Base-by-base conservation (phyloP, 1,140 invertebrate genomes). In the Drosophila micromelanica region DNA sequence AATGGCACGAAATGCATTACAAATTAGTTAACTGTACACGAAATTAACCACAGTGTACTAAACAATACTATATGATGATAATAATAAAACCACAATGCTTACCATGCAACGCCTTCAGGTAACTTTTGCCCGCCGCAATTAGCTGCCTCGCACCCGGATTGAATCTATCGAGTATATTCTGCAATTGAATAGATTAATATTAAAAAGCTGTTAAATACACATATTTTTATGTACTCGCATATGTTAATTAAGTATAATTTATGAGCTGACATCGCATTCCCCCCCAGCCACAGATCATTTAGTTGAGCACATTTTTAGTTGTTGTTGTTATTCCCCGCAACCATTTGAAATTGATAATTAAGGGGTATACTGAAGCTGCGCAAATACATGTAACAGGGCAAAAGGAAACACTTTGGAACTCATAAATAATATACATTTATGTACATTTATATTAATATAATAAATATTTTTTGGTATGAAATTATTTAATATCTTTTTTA, bases 81-180 rank as follows among this genome's bases (percentile, higher is more conserved):
- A 42, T 38, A 64, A 3, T 13, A 35, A 3, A 40, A n/a, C 35
- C 20, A 11, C 27, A 17, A 40, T 73, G 94, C 96, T 97, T 93
- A 98, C 97, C 97, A 92, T 98, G 97, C 86, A 98, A 94, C 72
- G 97, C 96, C 93, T 98, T 98, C 59, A 98, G 93, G 92, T 98
- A 98, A 17, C 97, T 96, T 93, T 98, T 98, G 56, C 97, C 97
- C 70, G 97, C 96, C 71, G 96, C 97, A 92, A 98, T 98, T 94
- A 98, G 95, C 93, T 98, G 97, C 81, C 97, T 94, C 6, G 97
- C 97, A 76, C 96, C 96, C 35, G 97, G 97, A 93, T 98, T 98
- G 93, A 98, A 98, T 93, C 98, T 97, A 91, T 98, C 97, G 94
- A 98, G 93, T 92, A 98, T 98, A 92, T 98, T 98, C 97, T 98